phyloP scores from a whole-genome alignment of 1,140 invertebrate species.

The Drosophila mojavensis region DNA sequence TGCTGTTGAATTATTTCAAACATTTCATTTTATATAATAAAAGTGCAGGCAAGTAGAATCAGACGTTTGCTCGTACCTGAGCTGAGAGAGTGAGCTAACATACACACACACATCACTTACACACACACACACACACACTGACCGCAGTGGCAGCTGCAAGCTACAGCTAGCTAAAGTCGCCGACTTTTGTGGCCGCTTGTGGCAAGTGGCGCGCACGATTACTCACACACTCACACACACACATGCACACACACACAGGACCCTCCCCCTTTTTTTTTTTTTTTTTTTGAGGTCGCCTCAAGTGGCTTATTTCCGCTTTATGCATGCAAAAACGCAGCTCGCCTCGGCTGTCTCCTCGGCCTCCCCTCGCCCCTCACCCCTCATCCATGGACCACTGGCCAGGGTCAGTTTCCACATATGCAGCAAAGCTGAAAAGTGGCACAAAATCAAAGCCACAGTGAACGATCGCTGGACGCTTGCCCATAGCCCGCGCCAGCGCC shows the following conservation, averaged over 20 bases:
- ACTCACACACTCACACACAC: slow-evolving; percentile 37
- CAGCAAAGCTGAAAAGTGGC: slow-evolving; percentile 56
- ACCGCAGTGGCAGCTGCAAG: slow-evolving; percentile 30
- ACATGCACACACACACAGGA: slow-evolving; percentile 14
- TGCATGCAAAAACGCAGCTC: slow-evolving; percentile 37
- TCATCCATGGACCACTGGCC: neutral
- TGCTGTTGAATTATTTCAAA: slow-evolving; percentile 73
- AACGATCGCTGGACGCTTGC: slow-evolving; percentile 48
- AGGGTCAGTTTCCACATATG: slow-evolving; percentile 64
- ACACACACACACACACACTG: neutral
- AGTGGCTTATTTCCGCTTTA: slow-evolving; percentile 82
- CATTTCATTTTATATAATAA: slow-evolving; percentile 64
- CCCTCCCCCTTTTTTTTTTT: neutral
- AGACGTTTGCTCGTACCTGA: slow-evolving; percentile 17
- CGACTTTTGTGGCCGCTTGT: slow-evolving; percentile 42
- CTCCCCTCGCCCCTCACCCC: too few relatives aligned
- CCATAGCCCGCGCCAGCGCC: neutral
- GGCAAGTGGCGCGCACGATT: slow-evolving; percentile 75
- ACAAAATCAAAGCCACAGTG: slow-evolving; percentile 65
- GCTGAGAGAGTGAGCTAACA: neutral
- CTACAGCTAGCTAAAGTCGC: slow-evolving; percentile 3
- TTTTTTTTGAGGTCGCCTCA: slow-evolving; percentile 78
- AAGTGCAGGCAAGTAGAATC: slow-evolving; percentile 26
- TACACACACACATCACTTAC: neutral
- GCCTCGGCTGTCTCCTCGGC: too few relatives aligned